Evolutionary conservation across 2,888 invertebrate genomes (phyloP).

Genomic region (Cerastis leucographa): DNA sequence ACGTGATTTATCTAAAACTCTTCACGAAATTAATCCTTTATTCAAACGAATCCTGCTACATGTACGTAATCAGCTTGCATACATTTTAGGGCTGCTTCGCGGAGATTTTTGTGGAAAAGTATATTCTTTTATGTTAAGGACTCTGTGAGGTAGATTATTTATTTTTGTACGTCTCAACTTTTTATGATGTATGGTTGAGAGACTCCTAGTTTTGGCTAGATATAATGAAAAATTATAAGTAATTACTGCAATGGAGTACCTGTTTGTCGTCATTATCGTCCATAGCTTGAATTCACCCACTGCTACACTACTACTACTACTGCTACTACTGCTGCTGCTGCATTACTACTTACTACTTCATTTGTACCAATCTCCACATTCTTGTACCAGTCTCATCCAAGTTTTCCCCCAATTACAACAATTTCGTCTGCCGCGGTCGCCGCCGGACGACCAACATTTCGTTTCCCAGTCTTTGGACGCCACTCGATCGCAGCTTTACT

Average conservation of each 20-base stretch:
- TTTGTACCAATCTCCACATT: neutral
- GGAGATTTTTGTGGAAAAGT: neutral
- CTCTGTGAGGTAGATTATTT: neutral
- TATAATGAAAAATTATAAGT: neutral
- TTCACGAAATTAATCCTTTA: constrained; percentile 64
- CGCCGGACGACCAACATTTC: neutral
- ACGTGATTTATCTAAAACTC: constrained; percentile 57
- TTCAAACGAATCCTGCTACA: constrained; percentile 60
- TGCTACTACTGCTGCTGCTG: no score
- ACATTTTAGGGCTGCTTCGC: constrained; percentile 30
- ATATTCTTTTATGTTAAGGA: neutral
- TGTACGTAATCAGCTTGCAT: constrained; percentile 59
- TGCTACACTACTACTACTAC: no score
- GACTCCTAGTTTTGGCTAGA: neutral
- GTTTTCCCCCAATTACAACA: neutral
- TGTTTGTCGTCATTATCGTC: neutral
- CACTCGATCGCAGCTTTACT: no score
- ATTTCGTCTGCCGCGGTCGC: neutral
- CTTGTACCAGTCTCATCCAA: neutral
- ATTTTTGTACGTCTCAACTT: neutral
- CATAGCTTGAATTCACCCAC: neutral
- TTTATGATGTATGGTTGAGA: neutral
- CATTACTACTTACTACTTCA: no score
- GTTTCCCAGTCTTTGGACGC: neutral
- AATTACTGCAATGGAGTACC: neutral